Base-by-base conservation (phyloP, 2,113 vertebrate species). In the Pseudolaguvia tuberculata region DNA sequence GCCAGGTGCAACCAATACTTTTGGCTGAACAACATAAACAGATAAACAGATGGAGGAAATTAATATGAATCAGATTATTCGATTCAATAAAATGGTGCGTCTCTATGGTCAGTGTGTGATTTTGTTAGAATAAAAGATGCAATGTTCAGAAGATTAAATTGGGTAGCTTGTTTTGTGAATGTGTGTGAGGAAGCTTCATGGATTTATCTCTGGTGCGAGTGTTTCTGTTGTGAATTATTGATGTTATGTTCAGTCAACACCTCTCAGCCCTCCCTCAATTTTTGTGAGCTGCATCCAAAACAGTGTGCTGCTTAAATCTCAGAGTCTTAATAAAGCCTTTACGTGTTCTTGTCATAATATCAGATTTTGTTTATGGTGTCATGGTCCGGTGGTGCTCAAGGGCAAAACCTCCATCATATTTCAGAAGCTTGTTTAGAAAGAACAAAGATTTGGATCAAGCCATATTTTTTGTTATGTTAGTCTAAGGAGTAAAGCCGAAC, bases 331-430 rank as follows among this genome's bases (percentile, higher is more conserved):
- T 35, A 23, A 67, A 15, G n/a, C 52, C 17, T 62, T 18, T 42
- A 14, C 14, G 18, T 66, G 21, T 59, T 25, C 62, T 59, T 66
- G 55, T 71, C 55, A 53, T 42, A 29, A 72, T 70, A 25, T 62
- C 58, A 45, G 57, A 29, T 31, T 52, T 79, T 75, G 63, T 69
- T 58, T 63, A 27, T 31, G 70, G 39, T 23, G 58, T 51, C 53
- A 72, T 29, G 12, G 12, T 53, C 67, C 17, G 5, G 69, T 57
- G 58, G 25, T 13, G 63, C 27, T 65, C 52, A 47, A 65, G 51
- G 61, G 63, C 48, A 53, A 12, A 58, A 61, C 35, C 31, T 80
- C 69, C 75, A 47, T 76, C 61, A 61, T 67, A 53, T 76, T 76
- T 76, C 57, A 67, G 68, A 76, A n/a, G 53, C 69, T 66, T 47